Evolutionary conservation across 2,797 vertebrate species (phyloP).

Genomic region (Danio jaintianensis): DNA sequence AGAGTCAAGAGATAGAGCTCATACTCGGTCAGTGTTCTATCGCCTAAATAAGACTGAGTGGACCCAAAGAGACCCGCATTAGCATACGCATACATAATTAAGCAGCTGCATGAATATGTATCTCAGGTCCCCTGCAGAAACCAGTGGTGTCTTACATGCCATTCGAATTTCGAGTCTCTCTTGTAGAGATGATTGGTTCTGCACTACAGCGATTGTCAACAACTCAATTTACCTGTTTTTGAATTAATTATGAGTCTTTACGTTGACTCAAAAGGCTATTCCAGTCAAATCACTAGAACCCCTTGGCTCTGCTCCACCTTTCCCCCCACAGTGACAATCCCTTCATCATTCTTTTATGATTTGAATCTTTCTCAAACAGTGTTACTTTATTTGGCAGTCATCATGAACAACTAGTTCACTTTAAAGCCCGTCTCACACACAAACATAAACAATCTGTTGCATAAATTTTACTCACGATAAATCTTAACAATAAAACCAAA

Average conservation of each 20-base stretch:
- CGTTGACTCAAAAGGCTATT: background rate
- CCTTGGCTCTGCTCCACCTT: background rate
- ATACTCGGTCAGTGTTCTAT: conserved; percentile 24
- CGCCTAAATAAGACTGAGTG: conserved; percentile 11
- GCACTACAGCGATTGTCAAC: conserved; percentile 14
- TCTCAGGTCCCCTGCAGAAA: conserved; percentile 25
- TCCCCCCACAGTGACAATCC: background rate
- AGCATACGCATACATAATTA: conserved; percentile 55
- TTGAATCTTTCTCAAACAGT: background rate
- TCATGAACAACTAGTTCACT: background rate
- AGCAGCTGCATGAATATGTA: conserved; percentile 36
- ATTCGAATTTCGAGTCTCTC: conserved; percentile 9
- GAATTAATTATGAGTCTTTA: conserved; percentile 6
- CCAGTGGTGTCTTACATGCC: conserved; percentile 7
- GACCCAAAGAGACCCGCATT: conserved; percentile 42
- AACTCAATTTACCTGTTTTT: conserved; percentile 30
- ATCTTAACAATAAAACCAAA: too few relatives aligned
- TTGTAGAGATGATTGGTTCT: conserved; percentile 17
- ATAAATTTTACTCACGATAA: too few relatives aligned
- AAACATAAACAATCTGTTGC: too few relatives aligned
- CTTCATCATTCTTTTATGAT: conserved; percentile 8
- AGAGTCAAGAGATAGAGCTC: conserved; percentile 6
- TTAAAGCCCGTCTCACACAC: too few relatives aligned
- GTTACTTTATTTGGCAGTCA: background rate
- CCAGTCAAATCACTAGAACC: background rate